phyloP scores from a whole-genome alignment of 2,797 vertebrate genomes.

The Macropodus opercularis region DNA sequence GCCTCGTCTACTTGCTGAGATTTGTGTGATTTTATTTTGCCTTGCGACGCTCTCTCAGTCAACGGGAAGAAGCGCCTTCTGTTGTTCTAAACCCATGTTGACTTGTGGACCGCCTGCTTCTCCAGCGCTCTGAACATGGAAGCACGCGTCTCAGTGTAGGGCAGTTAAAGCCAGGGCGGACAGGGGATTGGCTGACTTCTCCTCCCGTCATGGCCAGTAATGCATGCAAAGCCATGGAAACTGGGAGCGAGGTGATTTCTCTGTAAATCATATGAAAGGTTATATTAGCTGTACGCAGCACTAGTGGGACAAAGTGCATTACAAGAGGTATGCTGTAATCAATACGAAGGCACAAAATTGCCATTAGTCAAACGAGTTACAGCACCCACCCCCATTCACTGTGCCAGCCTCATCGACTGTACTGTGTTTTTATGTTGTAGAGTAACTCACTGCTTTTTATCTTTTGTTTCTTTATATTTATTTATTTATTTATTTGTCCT shows the following conservation, averaged over 20 bases:
- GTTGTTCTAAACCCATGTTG: slow-evolving; percentile 26
- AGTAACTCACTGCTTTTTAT: slow-evolving; percentile 74
- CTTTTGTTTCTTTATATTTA: slow-evolving; percentile 61
- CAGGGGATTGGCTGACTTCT: slow-evolving; percentile 25
- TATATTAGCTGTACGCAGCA: slow-evolving; percentile 52
- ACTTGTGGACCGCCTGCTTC: slow-evolving; percentile 36
- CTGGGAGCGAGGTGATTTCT: slow-evolving; percentile 53
- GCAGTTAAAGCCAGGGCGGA: slow-evolving; percentile 23
- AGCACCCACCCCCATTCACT: slow-evolving; percentile 64
- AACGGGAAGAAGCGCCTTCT: slow-evolving; percentile 26
- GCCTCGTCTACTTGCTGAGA: slow-evolving; percentile 34
- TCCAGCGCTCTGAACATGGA: background rate
- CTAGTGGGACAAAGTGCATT: slow-evolving; percentile 49
- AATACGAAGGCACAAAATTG: slow-evolving; percentile 52
- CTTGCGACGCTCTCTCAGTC: slow-evolving; percentile 18
- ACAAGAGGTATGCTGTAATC: slow-evolving; percentile 58
- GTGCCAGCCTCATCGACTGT: slow-evolving; percentile 71
- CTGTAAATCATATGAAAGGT: slow-evolving; percentile 58
- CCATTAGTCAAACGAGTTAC: slow-evolving; percentile 66
- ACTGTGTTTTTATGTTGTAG: slow-evolving; percentile 75
- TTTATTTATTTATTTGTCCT: too few species aligned
- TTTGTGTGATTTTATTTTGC: slow-evolving; percentile 52
- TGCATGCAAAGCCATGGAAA: slow-evolving; percentile 60
- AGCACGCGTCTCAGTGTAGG: slow-evolving; percentile 13
- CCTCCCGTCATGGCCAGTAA: slow-evolving; percentile 24